Evolutionary conservation across 2,797 vertebrate species (phyloP), one percentile per base, ranked within the genome.

Genomic region (Eulemur rubriventer): DNA sequence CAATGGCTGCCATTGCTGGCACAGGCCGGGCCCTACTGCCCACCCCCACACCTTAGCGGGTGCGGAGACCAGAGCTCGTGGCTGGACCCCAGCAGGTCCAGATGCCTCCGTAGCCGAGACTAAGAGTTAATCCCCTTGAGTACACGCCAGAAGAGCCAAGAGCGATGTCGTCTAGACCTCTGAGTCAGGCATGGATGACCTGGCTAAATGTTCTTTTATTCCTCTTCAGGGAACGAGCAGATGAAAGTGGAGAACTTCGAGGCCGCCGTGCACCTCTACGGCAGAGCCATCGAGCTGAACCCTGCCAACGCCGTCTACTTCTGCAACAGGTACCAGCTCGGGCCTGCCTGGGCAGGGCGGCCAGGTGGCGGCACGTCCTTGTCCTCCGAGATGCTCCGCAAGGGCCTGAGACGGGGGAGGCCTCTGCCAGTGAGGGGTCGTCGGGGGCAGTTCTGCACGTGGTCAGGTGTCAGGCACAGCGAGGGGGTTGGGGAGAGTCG

Each of bases 191-290:
- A 0, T 1, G 5, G 12, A 55, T 0, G 7, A 4, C 75, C 16
- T 30, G 28, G 41, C 43, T 9, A 3, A 57, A 61, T 1, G 1
- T 78, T 55, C 8, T 55, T 14, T n/a, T 5, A 20, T 80, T 13
- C 1, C 0, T 18, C n/a, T 85, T 16, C 87, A 99, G 99, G 99
- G 9, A 99, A 99, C 0, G 99, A 99, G 82, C 99, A 99, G 59
- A 99, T 99, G 99, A 99, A 99, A 95, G 98, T 99, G 30, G 99
- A 99, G 18, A 99, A 99, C 97, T 99, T 99, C 2, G 98, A 99
- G 52, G 99, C 99, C 0, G 99, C 99, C 0, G 99, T 99, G n/a
- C 99, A 99, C 79, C 99, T 99, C 97, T 99, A 99, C 63, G 99
- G 99, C 0, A 99, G 99, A 98, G 99, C 99, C 87, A 99, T 99